A percentile compares a stretch with the other conserved stretches of the same genome.
phyloP scores from a whole-genome alignment of 2,113 vertebrate species.

The Oreamnos americanus region DNA sequence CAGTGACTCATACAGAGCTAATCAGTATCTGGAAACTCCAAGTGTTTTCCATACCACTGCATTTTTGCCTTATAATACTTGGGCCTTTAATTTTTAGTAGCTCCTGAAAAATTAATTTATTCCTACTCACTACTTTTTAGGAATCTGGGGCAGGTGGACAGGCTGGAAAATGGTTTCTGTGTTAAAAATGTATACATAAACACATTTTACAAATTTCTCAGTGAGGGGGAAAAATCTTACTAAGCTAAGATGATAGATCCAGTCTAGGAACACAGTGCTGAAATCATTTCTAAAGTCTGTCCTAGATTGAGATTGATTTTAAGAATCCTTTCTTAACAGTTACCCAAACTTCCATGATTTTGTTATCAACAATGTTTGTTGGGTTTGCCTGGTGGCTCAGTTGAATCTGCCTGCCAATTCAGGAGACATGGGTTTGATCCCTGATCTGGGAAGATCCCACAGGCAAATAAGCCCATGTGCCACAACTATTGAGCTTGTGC shows the following conservation, averaged over 20 bases:
- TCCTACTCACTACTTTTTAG: not conserved
- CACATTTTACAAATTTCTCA: not conserved
- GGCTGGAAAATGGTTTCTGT: not conserved
- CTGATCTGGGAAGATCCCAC: not conserved
- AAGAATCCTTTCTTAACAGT: not conserved
- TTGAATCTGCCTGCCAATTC: not conserved
- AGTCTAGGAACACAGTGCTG: not conserved
- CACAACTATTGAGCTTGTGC: not conserved
- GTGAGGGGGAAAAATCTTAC: not conserved
- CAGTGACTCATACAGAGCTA: not conserved
- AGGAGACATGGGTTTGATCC: not conserved
- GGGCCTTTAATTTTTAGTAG: not conserved
- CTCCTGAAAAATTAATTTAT: not conserved
- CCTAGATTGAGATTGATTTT: not conserved
- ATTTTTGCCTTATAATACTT: not conserved
- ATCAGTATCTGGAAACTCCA: not conserved
- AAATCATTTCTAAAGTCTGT: not conserved
- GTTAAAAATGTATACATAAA: not conserved
- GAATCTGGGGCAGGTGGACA: not conserved
- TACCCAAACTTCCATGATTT: not conserved
- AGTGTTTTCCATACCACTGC: not conserved
- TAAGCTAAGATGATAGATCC: not conserved
- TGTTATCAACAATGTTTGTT: not conserved
- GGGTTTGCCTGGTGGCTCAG: not conserved
- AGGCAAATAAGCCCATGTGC: not conserved